Evolutionary conservation across 1,140 invertebrate genomes (phyloP).

Genomic region (Pseudomyrmex sp.): DNA sequence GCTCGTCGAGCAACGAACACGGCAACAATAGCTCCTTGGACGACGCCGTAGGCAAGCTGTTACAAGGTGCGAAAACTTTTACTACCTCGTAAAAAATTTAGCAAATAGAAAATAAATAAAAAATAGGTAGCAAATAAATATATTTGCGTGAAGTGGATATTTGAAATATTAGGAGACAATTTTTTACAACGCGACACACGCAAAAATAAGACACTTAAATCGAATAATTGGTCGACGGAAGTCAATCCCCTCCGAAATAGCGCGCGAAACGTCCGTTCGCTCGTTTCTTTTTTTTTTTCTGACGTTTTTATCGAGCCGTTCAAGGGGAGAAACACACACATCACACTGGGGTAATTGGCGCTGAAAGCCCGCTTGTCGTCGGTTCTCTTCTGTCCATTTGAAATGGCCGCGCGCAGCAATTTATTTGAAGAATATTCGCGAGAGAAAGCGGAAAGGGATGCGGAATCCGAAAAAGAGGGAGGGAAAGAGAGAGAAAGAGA

Average conservation of each 20-base stretch:
- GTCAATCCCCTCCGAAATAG: slow-evolving; percentile 23
- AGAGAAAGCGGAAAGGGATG: slow-evolving; percentile 52
- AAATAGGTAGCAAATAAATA: too few relatives aligned
- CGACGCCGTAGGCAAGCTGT: slow-evolving; percentile 83
- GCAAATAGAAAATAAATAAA: too few relatives aligned
- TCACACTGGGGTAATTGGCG: slow-evolving; percentile 77
- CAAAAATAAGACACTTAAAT: not conserved
- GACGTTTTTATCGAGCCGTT: slow-evolving; percentile 56
- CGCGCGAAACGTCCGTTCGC: slow-evolving; percentile 18
- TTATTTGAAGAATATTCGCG: slow-evolving; percentile 74
- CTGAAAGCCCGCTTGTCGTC: slow-evolving; percentile 78
- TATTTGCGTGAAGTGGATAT: not conserved
- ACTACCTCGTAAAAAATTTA: too few relatives aligned
- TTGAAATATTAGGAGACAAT: not conserved
- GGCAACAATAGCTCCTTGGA: slow-evolving; percentile 77
- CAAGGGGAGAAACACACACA: slow-evolving; percentile 50
- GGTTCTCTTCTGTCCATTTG: slow-evolving; percentile 69
- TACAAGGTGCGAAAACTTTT: slow-evolving; percentile 78
- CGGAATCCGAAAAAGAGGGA: slow-evolving; percentile 7
- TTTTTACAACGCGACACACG: not conserved
- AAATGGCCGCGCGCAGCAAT: slow-evolving; percentile 72
- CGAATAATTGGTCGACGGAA: slow-evolving; percentile 13
- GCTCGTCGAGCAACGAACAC: slow-evolving; percentile 74
- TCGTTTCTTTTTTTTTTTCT: slow-evolving; percentile 10
- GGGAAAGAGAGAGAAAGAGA: not conserved